Evolutionary conservation across 2,888 invertebrate species (phyloP), one percentile per base, ranked within the genome.

Genomic region (Eumacrocentrus americanus): DNA sequence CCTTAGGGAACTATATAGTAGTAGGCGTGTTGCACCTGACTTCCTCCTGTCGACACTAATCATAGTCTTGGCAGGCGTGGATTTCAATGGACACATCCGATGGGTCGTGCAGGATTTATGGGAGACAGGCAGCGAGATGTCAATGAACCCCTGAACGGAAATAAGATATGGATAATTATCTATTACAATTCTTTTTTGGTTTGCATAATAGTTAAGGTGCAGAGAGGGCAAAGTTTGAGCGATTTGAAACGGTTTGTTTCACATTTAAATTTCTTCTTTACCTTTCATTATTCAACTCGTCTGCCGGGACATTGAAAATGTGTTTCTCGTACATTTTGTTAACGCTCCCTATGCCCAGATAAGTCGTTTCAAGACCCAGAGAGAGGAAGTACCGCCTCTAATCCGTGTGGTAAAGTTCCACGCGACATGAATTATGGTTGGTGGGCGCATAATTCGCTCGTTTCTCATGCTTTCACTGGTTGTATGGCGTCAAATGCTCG

Each of bases 401-500:
- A 72, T 70, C 61, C 67, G 56, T 64, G 56, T 37, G 59, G 59
- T 55, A 55, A 47, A 58, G 60, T 61, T 62, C 48, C 60, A 58
- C 63, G 46, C 50, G 58, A 62, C 61, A 63, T 67, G 68, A 73
- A 67, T 74, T 71, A 73, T 68, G 72, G 67, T 72, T 70, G 72
- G 70, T 67, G 69, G 65, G 63, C 67, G 69, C 67, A 72, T 74
- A 71, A 74, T 73, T 70, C 62, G 64, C 64, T 67, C 73, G 72
- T 73, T 72, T 72, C 68, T 73, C 70, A 71, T 68, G 70, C 70
- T 71, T 72, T 74, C 71, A 70, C 72, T 61, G 42, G 29, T 9
- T 29, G 29, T 29, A 29, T 65, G 61, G 59, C 64, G 65, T 70
- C 70, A 67, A 68, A 56, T 65, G 57, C 55, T 62, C 48, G 62